Conservation (phyloP, 1,140 invertebrate species). For the Drosophila leontia region DNA sequence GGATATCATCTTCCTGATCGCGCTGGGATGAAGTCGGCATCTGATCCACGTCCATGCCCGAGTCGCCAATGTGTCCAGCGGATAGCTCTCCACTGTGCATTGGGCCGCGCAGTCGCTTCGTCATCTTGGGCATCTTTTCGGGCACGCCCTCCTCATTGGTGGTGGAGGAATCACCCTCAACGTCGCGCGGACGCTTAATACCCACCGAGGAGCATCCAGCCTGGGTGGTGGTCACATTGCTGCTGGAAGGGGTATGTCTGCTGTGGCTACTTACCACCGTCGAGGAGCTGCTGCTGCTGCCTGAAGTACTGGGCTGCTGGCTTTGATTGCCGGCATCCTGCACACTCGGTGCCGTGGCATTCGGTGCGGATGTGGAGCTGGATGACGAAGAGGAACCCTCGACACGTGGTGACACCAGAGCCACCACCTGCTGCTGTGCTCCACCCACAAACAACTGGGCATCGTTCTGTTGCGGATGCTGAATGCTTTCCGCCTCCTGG, state of each 20-base stretch:
- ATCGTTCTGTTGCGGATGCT: slow-evolving; percentile 78
- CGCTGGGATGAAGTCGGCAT: slow-evolving; percentile 93
- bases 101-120: slow-evolving; percentile 81
- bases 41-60: slow-evolving; percentile 89
- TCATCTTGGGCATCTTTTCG: slow-evolving; percentile 83
- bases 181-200: slow-evolving; percentile 86
- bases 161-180: slow-evolving; percentile 86
- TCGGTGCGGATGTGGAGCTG: slow-evolving; percentile 68
- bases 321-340: slow-evolving; percentile 85
- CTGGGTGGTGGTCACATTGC: slow-evolving; percentile 88
- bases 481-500: slow-evolving; percentile 84
- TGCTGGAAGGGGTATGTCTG: slow-evolving; percentile 86
- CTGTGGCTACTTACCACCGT: slow-evolving; percentile 86
- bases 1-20: slow-evolving; percentile 92
- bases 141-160: slow-evolving; percentile 86
- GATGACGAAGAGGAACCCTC: slow-evolving; percentile 85
- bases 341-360: slow-evolving; percentile 63
- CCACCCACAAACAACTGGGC: slow-evolving; percentile 85
- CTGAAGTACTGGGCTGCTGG: slow-evolving; percentile 79
- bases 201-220: slow-evolving; percentile 73
- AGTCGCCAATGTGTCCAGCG: slow-evolving; percentile 85
- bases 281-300: slow-evolving; percentile 75
- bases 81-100: slow-evolving; percentile 71
- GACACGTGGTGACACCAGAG: slow-evolving; percentile 90
- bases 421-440: slow-evolving; percentile 89